Evolutionary conservation across 2,113 vertebrate species (phyloP).

Genomic region (Miniopterus natalensis): DNA sequence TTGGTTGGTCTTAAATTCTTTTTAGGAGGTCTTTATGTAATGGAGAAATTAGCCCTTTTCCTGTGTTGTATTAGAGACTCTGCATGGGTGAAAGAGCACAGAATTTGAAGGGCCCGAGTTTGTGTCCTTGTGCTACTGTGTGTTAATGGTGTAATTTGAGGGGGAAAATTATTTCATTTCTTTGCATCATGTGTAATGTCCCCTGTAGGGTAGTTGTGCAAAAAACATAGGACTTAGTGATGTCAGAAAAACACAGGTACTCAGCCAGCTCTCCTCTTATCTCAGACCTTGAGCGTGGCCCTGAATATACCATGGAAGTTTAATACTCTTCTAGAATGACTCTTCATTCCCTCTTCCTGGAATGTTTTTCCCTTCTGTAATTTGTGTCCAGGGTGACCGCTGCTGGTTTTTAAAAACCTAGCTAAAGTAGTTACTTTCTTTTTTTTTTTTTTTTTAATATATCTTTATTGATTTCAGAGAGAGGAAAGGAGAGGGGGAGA

Average conservation of each 20-base stretch:
- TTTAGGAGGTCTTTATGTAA: neutral
- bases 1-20: neutral
- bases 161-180: neutral
- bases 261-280: neutral
- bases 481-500: too few relatives aligned
- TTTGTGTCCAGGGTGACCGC: neutral
- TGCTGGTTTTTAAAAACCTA: neutral
- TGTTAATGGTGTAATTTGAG: neutral
- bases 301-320: neutral
- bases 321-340: neutral
- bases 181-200: neutral
- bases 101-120: neutral
- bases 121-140: neutral
- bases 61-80: neutral
- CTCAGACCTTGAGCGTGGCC: neutral
- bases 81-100: neutral
- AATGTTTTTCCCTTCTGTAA: neutral
- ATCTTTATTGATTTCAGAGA: too few relatives aligned
- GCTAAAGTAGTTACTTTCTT: too few relatives aligned
- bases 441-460: too few relatives aligned
- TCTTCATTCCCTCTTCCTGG: neutral
- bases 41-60: neutral
- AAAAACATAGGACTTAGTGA: neutral
- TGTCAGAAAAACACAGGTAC: neutral
- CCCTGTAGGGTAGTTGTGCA: neutral